These are phyloP conservation scores for Chirona hameri DNA, from an alignment of 2,888 invertebrate species.

Conservation along the genomic window DNA sequence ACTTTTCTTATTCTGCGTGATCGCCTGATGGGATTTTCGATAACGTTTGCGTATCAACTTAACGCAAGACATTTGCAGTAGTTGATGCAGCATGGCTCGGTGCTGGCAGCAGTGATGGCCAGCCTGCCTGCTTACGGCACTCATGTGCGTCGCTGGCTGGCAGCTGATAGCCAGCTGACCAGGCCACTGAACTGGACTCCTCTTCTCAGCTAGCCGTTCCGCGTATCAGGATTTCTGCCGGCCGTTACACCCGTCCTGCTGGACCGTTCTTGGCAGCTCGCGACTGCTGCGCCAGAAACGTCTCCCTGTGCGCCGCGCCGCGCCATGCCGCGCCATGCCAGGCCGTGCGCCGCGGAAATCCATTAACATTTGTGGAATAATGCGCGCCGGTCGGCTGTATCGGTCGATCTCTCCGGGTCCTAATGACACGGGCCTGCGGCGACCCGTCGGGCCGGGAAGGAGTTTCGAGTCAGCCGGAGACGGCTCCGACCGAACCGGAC, in stretches of 20 bases:
- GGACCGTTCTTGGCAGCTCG: too few relatives aligned
- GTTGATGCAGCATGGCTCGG: too few relatives aligned
- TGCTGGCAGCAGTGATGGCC: too few relatives aligned
- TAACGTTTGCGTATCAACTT: too few relatives aligned
- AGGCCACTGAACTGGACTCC: too few relatives aligned
- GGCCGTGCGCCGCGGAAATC: neutral
- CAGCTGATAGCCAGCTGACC: too few relatives aligned
- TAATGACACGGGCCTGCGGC: neutral
- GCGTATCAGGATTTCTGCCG: neutral
- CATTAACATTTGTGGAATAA: constrained; percentile 24
- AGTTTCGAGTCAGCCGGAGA: neutral
- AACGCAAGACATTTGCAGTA: too few relatives aligned
- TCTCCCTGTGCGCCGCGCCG: neutral
- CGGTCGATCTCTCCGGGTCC: neutral
- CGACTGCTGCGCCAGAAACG: too few relatives aligned
- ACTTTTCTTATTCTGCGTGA: too few relatives aligned
- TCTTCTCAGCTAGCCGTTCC: neutral
- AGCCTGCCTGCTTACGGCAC: too few relatives aligned
- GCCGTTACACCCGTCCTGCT: neutral
- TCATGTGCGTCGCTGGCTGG: too few relatives aligned
- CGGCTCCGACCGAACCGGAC: neutral
- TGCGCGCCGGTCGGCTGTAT: neutral
- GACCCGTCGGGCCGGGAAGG: neutral
- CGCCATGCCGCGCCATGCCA: neutral
- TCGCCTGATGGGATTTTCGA: too few relatives aligned